Conservation (phyloP, 2,888 invertebrate species). For the Ectemnius lituratus region DNA sequence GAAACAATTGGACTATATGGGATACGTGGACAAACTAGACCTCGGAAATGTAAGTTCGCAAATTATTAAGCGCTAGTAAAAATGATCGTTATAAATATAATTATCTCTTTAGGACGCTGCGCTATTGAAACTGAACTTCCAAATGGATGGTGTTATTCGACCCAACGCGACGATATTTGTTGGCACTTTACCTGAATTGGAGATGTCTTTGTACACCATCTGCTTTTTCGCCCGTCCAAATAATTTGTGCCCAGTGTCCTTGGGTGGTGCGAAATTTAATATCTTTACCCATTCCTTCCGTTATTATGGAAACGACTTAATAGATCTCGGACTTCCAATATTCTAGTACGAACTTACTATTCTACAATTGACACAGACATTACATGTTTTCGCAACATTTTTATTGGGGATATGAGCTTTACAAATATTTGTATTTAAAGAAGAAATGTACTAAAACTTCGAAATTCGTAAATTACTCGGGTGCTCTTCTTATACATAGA, state of each 20-base stretch:
- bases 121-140: conserved; percentile 75
- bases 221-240: conserved; percentile 80
- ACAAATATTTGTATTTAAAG: no score
- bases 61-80: neutral
- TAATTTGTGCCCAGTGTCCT: conserved; percentile 76
- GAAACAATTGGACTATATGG: conserved; percentile 86
- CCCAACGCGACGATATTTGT: conserved; percentile 78
- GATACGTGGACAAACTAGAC: conserved; percentile 84
- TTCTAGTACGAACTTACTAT: conserved; percentile 41
- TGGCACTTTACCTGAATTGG: conserved; percentile 81
- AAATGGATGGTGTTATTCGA: conserved; percentile 75
- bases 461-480: no score
- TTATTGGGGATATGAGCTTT: no score
- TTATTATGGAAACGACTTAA: conserved; percentile 64
- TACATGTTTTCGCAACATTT: no score
- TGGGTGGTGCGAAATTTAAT: conserved; percentile 76
- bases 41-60: conserved; percentile 83
- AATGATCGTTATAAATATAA: conserved; percentile 13
- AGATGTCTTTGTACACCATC: conserved; percentile 81
- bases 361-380: no score
- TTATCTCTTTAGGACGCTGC: conserved; percentile 71
- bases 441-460: no score
- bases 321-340: conserved; percentile 64
- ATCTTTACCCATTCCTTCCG: conserved; percentile 71
- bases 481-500: no score